Conservation (phyloP, 1,140 invertebrate species). For the Zaprionus inermis region DNA sequence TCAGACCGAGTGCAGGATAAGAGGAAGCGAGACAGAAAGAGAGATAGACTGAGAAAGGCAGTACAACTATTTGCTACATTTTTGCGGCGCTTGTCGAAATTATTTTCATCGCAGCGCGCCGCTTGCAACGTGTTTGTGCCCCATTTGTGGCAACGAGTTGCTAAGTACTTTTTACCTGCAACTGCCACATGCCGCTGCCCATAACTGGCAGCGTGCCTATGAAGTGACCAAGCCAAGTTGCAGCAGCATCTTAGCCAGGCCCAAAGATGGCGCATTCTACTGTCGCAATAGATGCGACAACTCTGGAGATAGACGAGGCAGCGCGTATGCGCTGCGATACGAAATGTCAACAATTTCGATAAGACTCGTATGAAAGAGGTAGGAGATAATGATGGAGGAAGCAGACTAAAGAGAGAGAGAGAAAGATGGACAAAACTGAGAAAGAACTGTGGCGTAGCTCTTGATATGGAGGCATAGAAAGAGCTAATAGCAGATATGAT, state of each 20-base stretch:
- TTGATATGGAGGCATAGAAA: too few species aligned
- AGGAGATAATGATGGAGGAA: conserved; percentile 5
- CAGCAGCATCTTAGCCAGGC: neutral
- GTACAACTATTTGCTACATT: conserved; percentile 52
- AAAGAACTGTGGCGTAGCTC: neutral
- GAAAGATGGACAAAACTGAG: neutral
- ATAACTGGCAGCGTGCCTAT: conserved; percentile 34
- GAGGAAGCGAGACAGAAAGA: neutral
- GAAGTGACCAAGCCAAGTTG: conserved; percentile 10
- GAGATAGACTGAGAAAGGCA: neutral
- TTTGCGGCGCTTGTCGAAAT: conserved; percentile 42
- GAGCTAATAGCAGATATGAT: neutral
- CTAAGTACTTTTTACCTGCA: conserved; percentile 38
- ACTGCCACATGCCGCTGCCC: conserved; percentile 26
- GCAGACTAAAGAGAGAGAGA: neutral
- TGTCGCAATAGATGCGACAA: too few species aligned
- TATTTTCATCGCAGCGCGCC: conserved; percentile 38
- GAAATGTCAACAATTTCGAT: conserved; percentile 11
- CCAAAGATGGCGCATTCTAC: conserved; percentile 1
- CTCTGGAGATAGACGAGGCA: neutral
- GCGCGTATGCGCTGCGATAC: conserved; percentile 5
- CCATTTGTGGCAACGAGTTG: conserved; percentile 60
- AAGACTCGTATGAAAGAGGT: neutral
- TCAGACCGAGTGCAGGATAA: neutral
- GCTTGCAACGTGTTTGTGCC: conserved; percentile 61